A percentile compares a stretch with the other conserved stretches of the same genome.
Evolutionary conservation across 2,888 invertebrate genomes (phyloP).

Genomic region (Sturmia bella): DNA sequence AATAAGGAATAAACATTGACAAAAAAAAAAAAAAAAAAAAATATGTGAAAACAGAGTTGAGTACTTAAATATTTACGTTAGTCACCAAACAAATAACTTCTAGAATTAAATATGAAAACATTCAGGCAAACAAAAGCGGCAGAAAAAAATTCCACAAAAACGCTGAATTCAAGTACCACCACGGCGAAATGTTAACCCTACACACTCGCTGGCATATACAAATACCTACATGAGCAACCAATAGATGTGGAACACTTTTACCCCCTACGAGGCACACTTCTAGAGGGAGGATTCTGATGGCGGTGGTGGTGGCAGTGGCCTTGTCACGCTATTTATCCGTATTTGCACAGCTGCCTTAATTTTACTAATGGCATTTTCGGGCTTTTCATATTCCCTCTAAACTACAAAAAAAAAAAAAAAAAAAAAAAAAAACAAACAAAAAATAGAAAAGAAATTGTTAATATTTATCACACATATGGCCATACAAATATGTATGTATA

Average conservation of each 20-base stretch:
- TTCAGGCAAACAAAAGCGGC: constrained; percentile 4
- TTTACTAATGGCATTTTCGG: constrained; percentile 61
- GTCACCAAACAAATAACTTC: constrained; percentile 62
- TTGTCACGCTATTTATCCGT: constrained; percentile 58
- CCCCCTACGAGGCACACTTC: constrained; percentile 31
- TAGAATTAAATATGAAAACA: constrained; percentile 49
- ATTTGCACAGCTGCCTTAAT: constrained; percentile 68
- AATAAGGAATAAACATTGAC: not conserved
- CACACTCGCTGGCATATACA: not conserved
- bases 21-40: constrained; percentile 7
- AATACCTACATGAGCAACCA: not conserved
- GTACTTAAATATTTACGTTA: constrained; percentile 62
- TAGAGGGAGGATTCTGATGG: constrained; percentile 24
- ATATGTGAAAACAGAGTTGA: constrained; percentile 47
- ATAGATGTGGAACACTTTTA: constrained; percentile 26
- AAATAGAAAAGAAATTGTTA: constrained; percentile 25
- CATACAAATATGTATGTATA: not conserved
- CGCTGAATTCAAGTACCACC: constrained; percentile 36
- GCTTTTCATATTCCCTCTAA: constrained; percentile 42
- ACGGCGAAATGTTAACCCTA: constrained; percentile 48
- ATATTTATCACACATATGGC: constrained; percentile 19
- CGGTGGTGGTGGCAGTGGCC: constrained; percentile 27
- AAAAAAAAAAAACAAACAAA: too few species aligned
- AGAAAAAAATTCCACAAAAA: constrained; percentile 3
- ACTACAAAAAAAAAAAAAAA: too few species aligned